Conservation (phyloP, 2,797 vertebrate genomes). For the Cryptoblepharus egeriae region DNA sequence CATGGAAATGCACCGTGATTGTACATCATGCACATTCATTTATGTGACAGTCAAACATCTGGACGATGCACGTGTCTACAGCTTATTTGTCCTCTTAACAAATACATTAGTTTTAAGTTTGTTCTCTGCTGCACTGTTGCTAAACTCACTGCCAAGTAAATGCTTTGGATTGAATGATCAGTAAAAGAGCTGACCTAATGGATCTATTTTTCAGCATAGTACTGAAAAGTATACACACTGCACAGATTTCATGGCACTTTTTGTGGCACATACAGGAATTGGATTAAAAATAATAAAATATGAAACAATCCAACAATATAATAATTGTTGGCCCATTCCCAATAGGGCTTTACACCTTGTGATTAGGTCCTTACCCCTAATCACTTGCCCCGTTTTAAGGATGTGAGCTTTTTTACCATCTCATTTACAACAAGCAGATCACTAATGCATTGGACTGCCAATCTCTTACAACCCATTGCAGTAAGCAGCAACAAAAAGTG, state of each 20-base stretch:
- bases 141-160: constrained; percentile 12
- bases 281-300: not conserved
- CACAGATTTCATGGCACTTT: constrained; percentile 1
- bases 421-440: not conserved
- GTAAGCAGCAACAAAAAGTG: not conserved
- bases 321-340: not conserved
- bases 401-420: not conserved
- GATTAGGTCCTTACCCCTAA: not conserved
- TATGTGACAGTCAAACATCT: constrained; percentile 49
- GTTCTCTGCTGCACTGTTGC: constrained; percentile 8
- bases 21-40: not conserved
- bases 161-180: not conserved
- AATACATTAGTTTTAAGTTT: not conserved
- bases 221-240: constrained; percentile 1
- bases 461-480: rapidly evolving
- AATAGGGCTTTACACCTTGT: too few species aligned
- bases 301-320: not conserved
- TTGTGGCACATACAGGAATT: not conserved
- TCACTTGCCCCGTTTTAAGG: rapidly evolving
- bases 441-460: not conserved
- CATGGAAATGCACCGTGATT: constrained; percentile 15
- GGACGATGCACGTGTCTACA: constrained; percentile 28
- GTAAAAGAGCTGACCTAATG: constrained; percentile 5
- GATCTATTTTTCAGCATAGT: constrained; percentile 5
- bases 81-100: constrained; percentile 41